Percentiles rank a stretch among this genome's conserved stretches.
These are phyloP conservation scores for Dermolepida albohirtum DNA, from an alignment of 2,888 invertebrate species.

Conservation along the genomic window DNA sequence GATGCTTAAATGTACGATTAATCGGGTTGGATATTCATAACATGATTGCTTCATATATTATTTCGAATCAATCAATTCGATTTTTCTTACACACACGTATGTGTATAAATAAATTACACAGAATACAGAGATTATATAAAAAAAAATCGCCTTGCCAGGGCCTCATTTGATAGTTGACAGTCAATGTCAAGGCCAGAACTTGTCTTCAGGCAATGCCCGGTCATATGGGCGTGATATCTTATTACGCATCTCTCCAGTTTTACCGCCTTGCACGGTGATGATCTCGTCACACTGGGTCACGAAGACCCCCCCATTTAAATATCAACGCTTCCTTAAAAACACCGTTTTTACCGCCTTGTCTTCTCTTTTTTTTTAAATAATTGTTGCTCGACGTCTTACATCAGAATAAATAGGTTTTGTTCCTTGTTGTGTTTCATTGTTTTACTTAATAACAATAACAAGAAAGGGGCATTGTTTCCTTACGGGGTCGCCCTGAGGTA, in stretches of 20 bases:
- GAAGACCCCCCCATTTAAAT: conserved; percentile 24
- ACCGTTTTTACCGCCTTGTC: not conserved
- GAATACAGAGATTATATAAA: conserved; percentile 5
- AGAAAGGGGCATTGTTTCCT: too few relatives aligned
- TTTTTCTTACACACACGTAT: conserved; percentile 6
- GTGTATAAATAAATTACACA: not conserved
- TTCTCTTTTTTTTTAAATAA: not conserved
- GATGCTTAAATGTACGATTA: not conserved
- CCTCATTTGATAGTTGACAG: conserved; percentile 41
- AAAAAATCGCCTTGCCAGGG: conserved; percentile 39
- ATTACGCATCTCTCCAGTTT: conserved; percentile 37
- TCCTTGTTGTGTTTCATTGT: too few relatives aligned
- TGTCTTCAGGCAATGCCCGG: conserved; percentile 43
- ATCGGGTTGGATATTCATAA: conserved; percentile 1
- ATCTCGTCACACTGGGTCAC: conserved; percentile 35
- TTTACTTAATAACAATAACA: too few relatives aligned
- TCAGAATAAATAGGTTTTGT: too few relatives aligned
- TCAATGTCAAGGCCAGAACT: conserved; percentile 48
- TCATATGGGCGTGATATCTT: conserved; percentile 42
- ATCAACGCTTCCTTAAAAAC: conserved; percentile 35
- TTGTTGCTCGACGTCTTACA: not conserved
- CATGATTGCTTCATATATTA: conserved; percentile 3
- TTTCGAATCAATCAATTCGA: conserved; percentile 19
- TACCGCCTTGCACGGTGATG: conserved; percentile 32
- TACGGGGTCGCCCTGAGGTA: too few relatives aligned